Base-by-base conservation (phyloP, 2,797 vertebrate genomes). In the Sebastes ruberrimus region DNA sequence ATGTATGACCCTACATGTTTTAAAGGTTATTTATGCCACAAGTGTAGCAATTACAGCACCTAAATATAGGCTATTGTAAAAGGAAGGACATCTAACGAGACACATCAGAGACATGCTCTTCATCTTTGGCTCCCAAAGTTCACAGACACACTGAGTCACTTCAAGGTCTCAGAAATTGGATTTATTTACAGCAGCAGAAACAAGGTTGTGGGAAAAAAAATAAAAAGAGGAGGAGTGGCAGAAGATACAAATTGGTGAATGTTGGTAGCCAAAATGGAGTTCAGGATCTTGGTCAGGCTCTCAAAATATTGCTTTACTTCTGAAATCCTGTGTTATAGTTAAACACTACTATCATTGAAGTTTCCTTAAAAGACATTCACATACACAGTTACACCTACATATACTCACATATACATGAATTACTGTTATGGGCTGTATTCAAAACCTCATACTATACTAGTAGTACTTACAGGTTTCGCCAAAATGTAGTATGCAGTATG, bases 101-200 rank as follows among this genome's bases (percentile, higher is more conserved):
- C 59, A 61, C 61, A 79, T 81, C 62, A 82, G 65, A 86, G 62
- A 61, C 30, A 20, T 1, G 27, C 46, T 75, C 76, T 87, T 82
- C 69, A 78, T 87, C 71, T 68, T 9, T 23, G 62, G 52, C 42
- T 25, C 23, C 16, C 10, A 10, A 33, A 42, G 52, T 77, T 75
- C 74, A 68, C 46, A 64, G 49, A 76, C 23, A 32, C 8, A 22
- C 16, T 6, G 28, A 63, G 73, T 77, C 71, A 70, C 79, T 75
- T 78, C 66, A 86, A 88, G 81, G 86, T 86, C 86, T 81, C 1
- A 23, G 11, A 86, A 83, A 86, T 76, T 74, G 64, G 63, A 86
- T 88, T 80, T 84, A 87, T 88, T 82, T 90, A 86, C 85, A 83
- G 76, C 67, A 62, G 75, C 65, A 70, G 65, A 81, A 81, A 80